These are phyloP conservation scores for Botia almorhae DNA, from an alignment of 2,797 vertebrate genomes.

Conservation along the genomic window DNA sequence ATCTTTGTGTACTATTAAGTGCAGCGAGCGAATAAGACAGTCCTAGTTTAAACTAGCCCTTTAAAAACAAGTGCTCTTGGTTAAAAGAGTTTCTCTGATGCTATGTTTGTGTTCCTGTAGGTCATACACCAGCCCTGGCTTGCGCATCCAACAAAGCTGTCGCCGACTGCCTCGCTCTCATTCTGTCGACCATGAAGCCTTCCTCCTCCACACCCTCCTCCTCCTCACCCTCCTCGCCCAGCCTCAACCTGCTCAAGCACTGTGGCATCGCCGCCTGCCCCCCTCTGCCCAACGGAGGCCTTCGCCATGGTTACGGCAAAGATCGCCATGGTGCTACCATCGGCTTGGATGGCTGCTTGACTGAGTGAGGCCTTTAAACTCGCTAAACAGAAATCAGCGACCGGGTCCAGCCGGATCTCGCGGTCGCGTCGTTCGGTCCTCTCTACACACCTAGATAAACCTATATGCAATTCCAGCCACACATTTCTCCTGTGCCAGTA, in stretches of 20 bases:
- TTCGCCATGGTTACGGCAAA: constrained; percentile 84
- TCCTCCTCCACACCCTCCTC: constrained; percentile 80
- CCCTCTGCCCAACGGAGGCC: constrained; percentile 85
- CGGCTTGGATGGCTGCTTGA: constrained; percentile 94
- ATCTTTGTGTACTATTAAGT: too few relatives aligned
- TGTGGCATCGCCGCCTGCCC: constrained; percentile 89
- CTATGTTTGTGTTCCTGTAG: constrained; percentile 69
- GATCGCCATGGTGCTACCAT: constrained; percentile 80
- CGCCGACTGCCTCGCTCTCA: constrained; percentile 95
- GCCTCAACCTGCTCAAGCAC: constrained; percentile 95
- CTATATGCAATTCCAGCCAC: constrained; percentile 61
- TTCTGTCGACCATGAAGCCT: constrained; percentile 99
- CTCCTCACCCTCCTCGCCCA: constrained; percentile 69
- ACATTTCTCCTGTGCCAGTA: constrained; percentile 48
- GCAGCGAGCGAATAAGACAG: too few relatives aligned
- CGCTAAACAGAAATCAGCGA: constrained; percentile 1
- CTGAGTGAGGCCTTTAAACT: constrained; percentile 75
- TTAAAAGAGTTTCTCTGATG: not conserved
- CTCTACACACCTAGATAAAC: constrained; percentile 58
- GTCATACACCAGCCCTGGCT: constrained; percentile 94
- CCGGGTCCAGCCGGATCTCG: not conserved
- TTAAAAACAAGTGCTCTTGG: too few relatives aligned
- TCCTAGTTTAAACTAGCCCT: too few relatives aligned
- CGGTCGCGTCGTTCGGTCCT: constrained; percentile 50
- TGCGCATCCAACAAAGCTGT: constrained; percentile 98